A percentile compares a stretch with the other conserved stretches of the same genome.
These are phyloP conservation scores for Bradypodion pumilum DNA, from an alignment of 2,797 vertebrate genomes.

Conservation along the genomic window DNA sequence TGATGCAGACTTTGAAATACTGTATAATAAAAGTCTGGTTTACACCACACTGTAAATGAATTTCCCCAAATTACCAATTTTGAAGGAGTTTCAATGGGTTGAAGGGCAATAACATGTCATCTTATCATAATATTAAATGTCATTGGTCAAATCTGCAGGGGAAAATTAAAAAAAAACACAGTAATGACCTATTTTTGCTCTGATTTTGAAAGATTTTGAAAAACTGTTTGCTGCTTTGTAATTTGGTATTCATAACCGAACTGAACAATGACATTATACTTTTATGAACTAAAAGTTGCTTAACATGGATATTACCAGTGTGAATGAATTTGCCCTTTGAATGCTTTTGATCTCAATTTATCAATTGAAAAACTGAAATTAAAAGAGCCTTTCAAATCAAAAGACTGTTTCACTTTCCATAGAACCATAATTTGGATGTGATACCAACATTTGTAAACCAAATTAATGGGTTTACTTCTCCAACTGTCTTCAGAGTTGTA, in stretches of 20 bases:
- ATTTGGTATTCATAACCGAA: background rate
- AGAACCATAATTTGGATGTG: background rate
- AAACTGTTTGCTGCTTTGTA: background rate
- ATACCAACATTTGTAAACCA: background rate
- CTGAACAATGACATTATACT: background rate
- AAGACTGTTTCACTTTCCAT: background rate
- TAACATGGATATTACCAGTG: background rate
- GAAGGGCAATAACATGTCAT: background rate
- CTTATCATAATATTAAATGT: background rate
- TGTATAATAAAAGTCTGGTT: background rate
- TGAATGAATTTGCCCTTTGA: background rate
- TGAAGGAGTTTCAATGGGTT: background rate
- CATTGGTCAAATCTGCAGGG: background rate
- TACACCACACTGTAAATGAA: background rate
- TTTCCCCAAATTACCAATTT: background rate
- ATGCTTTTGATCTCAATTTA: background rate
- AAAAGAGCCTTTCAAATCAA: background rate
- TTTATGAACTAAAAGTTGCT: background rate
- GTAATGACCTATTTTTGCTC: background rate
- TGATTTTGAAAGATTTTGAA: background rate
- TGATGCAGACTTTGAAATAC: background rate
- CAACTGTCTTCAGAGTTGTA: background rate
- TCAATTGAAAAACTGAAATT: background rate
- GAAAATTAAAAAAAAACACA: background rate
- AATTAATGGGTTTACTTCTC: background rate